phyloP scores from a whole-genome alignment of 2,113 vertebrate genomes.

The Salminus brasiliensis region DNA sequence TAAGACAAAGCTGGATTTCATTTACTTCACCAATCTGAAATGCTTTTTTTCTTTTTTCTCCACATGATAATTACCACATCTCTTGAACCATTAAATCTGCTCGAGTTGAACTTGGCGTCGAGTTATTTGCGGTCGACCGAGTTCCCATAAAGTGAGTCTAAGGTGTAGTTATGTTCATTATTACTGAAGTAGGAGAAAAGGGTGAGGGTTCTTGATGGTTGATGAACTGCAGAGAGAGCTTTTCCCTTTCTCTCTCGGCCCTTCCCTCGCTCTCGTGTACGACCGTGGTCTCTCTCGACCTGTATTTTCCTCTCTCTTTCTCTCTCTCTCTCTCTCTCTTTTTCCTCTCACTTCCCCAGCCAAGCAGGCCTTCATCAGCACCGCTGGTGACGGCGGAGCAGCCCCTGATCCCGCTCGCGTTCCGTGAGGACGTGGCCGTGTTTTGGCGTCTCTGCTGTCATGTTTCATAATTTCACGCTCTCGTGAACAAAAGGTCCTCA shows the following conservation, averaged over 20 bases:
- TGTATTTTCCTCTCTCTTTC: background rate
- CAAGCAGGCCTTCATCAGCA: slow-evolving; percentile 36
- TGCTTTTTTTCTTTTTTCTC: background rate
- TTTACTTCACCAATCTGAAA: background rate
- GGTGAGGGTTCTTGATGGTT: background rate
- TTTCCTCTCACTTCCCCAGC: background rate
- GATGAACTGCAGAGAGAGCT: background rate
- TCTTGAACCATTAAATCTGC: background rate
- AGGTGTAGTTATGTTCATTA: background rate
- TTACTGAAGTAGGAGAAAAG: background rate
- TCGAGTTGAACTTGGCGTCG: background rate
- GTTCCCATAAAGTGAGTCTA: background rate
- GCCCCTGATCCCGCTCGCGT: slow-evolving; percentile 24
- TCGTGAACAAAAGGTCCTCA: slow-evolving; percentile 58
- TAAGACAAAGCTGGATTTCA: too few species aligned
- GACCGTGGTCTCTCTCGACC: background rate
- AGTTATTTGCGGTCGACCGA: background rate
- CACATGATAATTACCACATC: background rate
- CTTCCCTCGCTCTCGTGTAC: background rate
- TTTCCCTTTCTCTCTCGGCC: background rate
- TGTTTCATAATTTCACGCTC: slow-evolving; percentile 64
- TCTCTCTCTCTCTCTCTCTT: background rate
- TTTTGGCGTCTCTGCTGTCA: slow-evolving; percentile 58
- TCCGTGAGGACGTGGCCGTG: slow-evolving; percentile 44
- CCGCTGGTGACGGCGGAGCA: background rate